Evolutionary conservation across 2,888 invertebrate species (phyloP).

Genomic region (Cyaniris semiargus): DNA sequence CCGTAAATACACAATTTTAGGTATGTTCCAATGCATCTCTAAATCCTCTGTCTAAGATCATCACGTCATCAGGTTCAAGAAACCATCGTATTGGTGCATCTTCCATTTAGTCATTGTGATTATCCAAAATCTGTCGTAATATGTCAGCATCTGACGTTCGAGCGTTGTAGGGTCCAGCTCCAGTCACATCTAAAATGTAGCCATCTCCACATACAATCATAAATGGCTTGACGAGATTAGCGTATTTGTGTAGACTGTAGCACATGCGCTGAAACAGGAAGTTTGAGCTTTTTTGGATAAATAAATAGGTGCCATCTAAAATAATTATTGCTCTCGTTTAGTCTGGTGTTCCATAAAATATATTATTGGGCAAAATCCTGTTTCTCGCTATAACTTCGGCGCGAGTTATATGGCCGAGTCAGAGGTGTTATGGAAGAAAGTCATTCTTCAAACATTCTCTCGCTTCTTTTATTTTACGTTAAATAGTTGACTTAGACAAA

Average conservation of each 20-base stretch:
- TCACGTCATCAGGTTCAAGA: constrained; percentile 11
- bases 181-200: constrained; percentile 16
- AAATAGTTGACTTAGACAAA: not conserved
- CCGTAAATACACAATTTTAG: not conserved
- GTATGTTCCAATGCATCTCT: not conserved
- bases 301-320: constrained; percentile 22
- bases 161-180: constrained; percentile 13
- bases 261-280: constrained; percentile 1
- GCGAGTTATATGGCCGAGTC: constrained; percentile 12
- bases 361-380: not conserved
- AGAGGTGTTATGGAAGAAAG: not conserved
- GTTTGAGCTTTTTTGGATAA: not conserved
- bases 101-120: not conserved
- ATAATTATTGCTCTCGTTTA: constrained; percentile 16
- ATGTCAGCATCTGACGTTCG: constrained; percentile 18
- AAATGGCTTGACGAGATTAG: constrained; percentile 9
- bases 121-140: constrained; percentile 17
- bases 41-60: constrained; percentile 16
- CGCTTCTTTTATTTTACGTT: constrained; percentile 18
- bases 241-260: constrained; percentile 1
- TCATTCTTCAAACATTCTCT: constrained; percentile 20
- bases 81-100: constrained; percentile 21
- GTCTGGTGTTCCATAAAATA: not conserved
- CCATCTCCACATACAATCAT: constrained; percentile 18
- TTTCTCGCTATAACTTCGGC: not conserved